Evolutionary conservation across 2,888 invertebrate species (phyloP), one percentile per base, ranked within the genome.

Genomic region (Cephonodes hylas): DNA sequence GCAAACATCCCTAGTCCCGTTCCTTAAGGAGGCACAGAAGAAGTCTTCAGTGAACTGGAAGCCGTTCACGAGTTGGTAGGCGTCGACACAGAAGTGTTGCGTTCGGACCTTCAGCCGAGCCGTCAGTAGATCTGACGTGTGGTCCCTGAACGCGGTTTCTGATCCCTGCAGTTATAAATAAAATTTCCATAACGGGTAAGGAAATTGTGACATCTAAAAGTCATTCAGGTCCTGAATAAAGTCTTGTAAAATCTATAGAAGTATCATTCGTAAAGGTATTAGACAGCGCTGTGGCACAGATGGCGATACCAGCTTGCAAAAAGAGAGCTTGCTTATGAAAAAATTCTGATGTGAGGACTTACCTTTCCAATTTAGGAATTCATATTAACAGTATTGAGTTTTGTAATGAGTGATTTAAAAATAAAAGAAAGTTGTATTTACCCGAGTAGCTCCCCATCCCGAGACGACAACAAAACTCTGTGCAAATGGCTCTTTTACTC

Each of bases 61-160:
- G 0, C 91, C 92, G 66, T 87, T 90, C 69, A 91, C 91, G 1
- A 89, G 83, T 69, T 91, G 89, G 75, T 91, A 92, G 0, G 91
- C 85, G 67, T 91, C 91, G 7, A 79, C 69, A 74, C 91, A 92
- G 76, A 86, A 92, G 65, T 79, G 77, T 20, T 77, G 80, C 0
- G 89, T 80, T 48, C 92, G 89, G n/a, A 92, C 89, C 69, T 92
- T 92, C 60, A 92, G 76, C 0, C 92, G 79, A 0, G 82, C 81
- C 0, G 81, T 76, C 62, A 89, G 72, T 38, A 91, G 72, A 57
- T 89, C 85, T 0, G 88, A 80, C 0, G 88, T 86, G 38, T 83
- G 84, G 42, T 91, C 91, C 1, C 86, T 79, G 73, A 89, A 89
- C 0, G 86, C 80, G 0, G 85, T 86, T 13, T 85, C 86, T 15